phyloP scores from a whole-genome alignment of 2,888 invertebrate genomes.

The Cephalotes varians region DNA sequence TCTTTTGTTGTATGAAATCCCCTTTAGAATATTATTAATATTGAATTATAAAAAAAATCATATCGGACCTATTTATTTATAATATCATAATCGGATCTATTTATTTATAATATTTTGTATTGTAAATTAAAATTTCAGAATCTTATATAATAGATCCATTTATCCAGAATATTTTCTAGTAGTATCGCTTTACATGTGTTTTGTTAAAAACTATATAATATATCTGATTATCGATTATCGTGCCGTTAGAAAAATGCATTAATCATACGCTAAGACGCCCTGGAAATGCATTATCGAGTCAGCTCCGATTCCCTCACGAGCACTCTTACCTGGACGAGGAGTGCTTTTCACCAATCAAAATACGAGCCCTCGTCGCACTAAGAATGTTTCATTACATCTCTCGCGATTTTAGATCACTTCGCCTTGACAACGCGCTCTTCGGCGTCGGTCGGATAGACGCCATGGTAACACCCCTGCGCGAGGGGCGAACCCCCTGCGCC shows the following conservation, averaged over 20 bases:
- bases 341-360: slow-evolving; percentile 43
- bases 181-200: not conserved
- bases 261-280: not conserved
- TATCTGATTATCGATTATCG: not conserved
- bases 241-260: not conserved
- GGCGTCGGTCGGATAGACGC: slow-evolving; percentile 64
- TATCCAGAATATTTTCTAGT: not conserved
- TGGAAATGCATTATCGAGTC: not conserved
- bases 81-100: not conserved
- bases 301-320: not conserved
- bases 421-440: slow-evolving; percentile 61
- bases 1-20: not conserved
- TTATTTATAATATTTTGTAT: not conserved
- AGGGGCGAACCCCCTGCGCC: slow-evolving; percentile 16
- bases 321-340: slow-evolving; percentile 17
- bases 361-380: slow-evolving; percentile 60
- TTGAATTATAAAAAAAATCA: not conserved
- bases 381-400: slow-evolving; percentile 84
- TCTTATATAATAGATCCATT: not conserved
- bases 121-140: not conserved
- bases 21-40: not conserved
- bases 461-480: slow-evolving; percentile 83
- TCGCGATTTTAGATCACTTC: slow-evolving; percentile 76
- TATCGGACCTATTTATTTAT: not conserved
- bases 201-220: not conserved